These are phyloP conservation scores for Erpetoichthys calabaricus DNA, from an alignment of 2,797 vertebrate genomes.

Conservation along the genomic window DNA sequence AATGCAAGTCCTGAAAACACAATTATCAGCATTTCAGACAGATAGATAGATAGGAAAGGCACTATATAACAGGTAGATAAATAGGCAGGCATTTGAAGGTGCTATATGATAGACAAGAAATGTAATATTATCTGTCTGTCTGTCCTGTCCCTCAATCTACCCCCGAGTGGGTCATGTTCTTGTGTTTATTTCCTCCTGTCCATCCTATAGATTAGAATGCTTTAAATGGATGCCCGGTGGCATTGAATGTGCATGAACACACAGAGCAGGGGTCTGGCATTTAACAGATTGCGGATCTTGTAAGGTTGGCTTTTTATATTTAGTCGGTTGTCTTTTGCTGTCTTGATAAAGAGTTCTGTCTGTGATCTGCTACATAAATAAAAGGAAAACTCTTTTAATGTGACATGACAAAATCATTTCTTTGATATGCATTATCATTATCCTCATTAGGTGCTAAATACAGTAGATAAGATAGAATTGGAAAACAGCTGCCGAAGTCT, in stretches of 20 bases:
- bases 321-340: constrained; percentile 45
- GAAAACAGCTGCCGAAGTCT: constrained; percentile 40
- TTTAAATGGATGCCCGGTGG: no score
- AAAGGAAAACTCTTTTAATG: constrained; percentile 38
- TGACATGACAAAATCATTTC: constrained; percentile 53
- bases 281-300: constrained; percentile 11
- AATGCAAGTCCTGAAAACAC: no score
- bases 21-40: no score
- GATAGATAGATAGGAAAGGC: no score
- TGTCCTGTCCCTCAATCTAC: no score
- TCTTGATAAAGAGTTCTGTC: constrained; percentile 39
- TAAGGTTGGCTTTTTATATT: constrained; percentile 32
- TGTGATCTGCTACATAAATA: constrained; percentile 42
- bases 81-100: no score
- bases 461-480: constrained; percentile 51
- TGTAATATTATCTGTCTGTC: no score
- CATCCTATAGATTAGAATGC: no score
- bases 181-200: no score
- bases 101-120: no score
- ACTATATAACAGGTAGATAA: no score
- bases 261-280: constrained; percentile 17
- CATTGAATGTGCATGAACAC: constrained; percentile 9
- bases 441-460: constrained; percentile 46
- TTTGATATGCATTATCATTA: constrained; percentile 48
- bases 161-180: no score